Evolutionary conservation across 37 sponge, comb jelly and placozoan species (phyloP).

Genomic region (Cladorhizidae sp.): DNA sequence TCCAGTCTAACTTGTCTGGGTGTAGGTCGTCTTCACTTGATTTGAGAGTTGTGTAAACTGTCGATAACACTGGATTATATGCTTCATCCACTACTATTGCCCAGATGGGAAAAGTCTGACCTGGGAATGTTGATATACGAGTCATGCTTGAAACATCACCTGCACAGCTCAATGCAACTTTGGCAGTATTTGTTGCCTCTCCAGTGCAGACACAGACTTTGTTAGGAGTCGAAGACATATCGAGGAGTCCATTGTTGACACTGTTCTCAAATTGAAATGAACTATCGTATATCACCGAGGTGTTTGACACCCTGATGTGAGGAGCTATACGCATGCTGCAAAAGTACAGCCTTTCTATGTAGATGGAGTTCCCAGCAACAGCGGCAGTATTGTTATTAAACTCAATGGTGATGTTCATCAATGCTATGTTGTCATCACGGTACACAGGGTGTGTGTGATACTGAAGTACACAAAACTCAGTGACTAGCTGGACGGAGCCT

Average conservation of each 20-base stretch:
- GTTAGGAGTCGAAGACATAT: slow-evolving; percentile 12
- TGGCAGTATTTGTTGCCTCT: not conserved
- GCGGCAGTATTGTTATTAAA: slow-evolving; percentile 13
- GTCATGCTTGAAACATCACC: not conserved
- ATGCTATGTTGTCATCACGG: not conserved
- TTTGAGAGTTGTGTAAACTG: not conserved
- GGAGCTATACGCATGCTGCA: slow-evolving; percentile 5
- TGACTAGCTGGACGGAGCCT: not conserved
- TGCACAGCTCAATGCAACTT: not conserved
- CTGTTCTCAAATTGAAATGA: slow-evolving; percentile 11
- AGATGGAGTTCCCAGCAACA: slow-evolving; percentile 31
- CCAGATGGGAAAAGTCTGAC: not conserved
- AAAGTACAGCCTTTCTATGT: not conserved
- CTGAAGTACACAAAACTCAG: slow-evolving; percentile 10
- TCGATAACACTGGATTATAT: slow-evolving; percentile 10
- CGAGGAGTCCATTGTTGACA: slow-evolving; percentile 9
- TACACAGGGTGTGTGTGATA: not conserved
- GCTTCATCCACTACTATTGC: not conserved
- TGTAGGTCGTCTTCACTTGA: not conserved
- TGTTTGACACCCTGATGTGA: not conserved
- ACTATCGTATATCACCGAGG: not conserved
- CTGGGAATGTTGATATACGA: slow-evolving; percentile 10
- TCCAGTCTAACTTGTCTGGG: not conserved
- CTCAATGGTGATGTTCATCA: slow-evolving; percentile 2
- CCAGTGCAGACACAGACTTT: slow-evolving; percentile 3